A percentile compares a stretch with the other conserved stretches of the same genome.
Conservation (phyloP, 1,140 invertebrate species). For the Ephestia elutella region DNA sequence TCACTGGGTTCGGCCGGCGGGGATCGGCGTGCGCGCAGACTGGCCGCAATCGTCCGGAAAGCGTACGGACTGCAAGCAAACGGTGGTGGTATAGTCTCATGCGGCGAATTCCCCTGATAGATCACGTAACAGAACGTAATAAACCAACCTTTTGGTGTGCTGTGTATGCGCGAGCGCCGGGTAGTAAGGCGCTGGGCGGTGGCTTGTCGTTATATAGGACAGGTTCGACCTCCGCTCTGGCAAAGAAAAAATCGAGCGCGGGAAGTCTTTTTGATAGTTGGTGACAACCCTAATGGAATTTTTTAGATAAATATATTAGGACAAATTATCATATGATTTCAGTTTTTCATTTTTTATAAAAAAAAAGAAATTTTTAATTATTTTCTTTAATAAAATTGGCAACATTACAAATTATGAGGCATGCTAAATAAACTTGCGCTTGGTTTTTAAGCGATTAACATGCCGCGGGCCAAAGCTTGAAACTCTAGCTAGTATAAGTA, state of each 20-base stretch:
- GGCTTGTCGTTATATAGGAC: slow-evolving; percentile 65
- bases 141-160: slow-evolving; percentile 29
- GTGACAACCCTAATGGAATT: not conserved
- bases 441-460: too few relatives aligned
- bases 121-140: slow-evolving; percentile 11
- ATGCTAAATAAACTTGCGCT: too few relatives aligned
- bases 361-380: too few relatives aligned
- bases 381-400: too few relatives aligned
- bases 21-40: slow-evolving; percentile 31
- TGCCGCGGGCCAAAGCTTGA: too few relatives aligned
- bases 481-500: too few relatives aligned
- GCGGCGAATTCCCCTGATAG: slow-evolving; percentile 11
- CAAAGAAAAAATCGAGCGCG: too few relatives aligned
- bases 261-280: slow-evolving; percentile 25
- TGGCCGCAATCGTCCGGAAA: slow-evolving; percentile 38
- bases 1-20: slow-evolving; percentile 21
- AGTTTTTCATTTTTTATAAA: too few relatives aligned
- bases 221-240: slow-evolving; percentile 60
- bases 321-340: too few relatives aligned
- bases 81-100: slow-evolving; percentile 40
- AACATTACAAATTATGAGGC: too few relatives aligned
- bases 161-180: slow-evolving; percentile 45
- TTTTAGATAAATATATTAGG: too few relatives aligned
- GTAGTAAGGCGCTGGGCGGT: slow-evolving; percentile 47
- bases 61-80: slow-evolving; percentile 50